phyloP scores from a whole-genome alignment of 2,797 vertebrate species.

The Megaceryle alcyon region DNA sequence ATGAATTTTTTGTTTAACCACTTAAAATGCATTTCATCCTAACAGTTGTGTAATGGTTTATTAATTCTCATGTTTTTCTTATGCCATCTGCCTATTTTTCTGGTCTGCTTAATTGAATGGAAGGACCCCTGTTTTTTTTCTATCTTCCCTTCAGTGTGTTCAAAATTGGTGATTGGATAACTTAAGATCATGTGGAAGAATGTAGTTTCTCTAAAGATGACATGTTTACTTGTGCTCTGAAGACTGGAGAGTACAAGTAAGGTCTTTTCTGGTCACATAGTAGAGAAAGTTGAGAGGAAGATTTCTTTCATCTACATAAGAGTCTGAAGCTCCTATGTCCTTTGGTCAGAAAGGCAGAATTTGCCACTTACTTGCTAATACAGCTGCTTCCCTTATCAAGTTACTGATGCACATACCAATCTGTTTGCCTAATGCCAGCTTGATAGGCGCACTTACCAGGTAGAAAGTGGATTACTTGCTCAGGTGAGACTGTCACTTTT shows the following conservation, averaged over 20 bases:
- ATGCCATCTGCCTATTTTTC: background rate
- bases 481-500: background rate
- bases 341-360: background rate
- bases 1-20: background rate
- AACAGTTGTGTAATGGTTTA: background rate
- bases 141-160: background rate
- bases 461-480: background rate
- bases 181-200: background rate
- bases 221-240: accelerated
- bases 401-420: background rate
- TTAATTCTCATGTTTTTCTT: background rate
- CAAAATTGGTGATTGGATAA: background rate
- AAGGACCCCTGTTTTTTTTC: background rate
- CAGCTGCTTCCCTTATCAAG: background rate
- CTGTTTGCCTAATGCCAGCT: background rate
- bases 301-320: accelerated
- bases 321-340: background rate
- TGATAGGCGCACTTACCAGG: accelerated
- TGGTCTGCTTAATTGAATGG: background rate
- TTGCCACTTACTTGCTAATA: background rate
- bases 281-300: background rate
- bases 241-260: background rate
- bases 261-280: background rate
- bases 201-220: background rate
- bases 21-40: background rate